Evolutionary conservation across 2,888 invertebrate species (phyloP).

Genomic region (Sminthurides aquaticus): DNA sequence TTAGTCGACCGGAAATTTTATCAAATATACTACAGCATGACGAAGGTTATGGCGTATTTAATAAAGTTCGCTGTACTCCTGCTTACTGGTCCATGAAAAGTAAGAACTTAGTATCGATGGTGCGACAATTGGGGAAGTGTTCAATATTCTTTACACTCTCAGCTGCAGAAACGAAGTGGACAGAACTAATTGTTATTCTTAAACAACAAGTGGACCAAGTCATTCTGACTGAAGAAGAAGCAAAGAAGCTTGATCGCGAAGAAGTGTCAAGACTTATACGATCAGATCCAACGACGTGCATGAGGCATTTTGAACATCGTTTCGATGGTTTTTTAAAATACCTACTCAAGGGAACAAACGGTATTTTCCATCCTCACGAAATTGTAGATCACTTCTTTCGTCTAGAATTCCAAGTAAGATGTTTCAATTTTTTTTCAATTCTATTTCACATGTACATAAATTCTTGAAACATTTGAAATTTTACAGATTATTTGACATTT

Average conservation of each 20-base stretch:
- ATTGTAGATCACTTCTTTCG: slow-evolving; percentile 15
- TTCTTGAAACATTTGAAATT: too few relatives aligned
- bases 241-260: not conserved
- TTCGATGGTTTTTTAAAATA: slow-evolving; percentile 8
- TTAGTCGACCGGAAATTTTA: not conserved
- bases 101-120: slow-evolving; percentile 25
- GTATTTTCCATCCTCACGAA: slow-evolving; percentile 11
- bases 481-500: too few relatives aligned
- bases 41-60: slow-evolving; percentile 26
- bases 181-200: slow-evolving; percentile 17
- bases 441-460: too few relatives aligned
- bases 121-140: slow-evolving; percentile 22
- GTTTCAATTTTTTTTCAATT: too few relatives aligned
- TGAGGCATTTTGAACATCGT: slow-evolving; percentile 22
- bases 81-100: slow-evolving; percentile 20
- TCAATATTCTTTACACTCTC: slow-evolving; percentile 28
- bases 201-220: not conserved
- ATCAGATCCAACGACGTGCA: slow-evolving; percentile 12
- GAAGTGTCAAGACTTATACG: slow-evolving; percentile 10
- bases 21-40: slow-evolving; percentile 19
- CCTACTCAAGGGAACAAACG: slow-evolving; percentile 8
- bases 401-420: slow-evolving; percentile 22
- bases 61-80: slow-evolving; percentile 22
- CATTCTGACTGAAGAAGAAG: slow-evolving; percentile 18
- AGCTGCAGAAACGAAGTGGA: slow-evolving; percentile 30